Evolutionary conservation across 2,888 invertebrate species (phyloP), one percentile per base, ranked within the genome.

Genomic region (Trissolcus brochymenae): DNA sequence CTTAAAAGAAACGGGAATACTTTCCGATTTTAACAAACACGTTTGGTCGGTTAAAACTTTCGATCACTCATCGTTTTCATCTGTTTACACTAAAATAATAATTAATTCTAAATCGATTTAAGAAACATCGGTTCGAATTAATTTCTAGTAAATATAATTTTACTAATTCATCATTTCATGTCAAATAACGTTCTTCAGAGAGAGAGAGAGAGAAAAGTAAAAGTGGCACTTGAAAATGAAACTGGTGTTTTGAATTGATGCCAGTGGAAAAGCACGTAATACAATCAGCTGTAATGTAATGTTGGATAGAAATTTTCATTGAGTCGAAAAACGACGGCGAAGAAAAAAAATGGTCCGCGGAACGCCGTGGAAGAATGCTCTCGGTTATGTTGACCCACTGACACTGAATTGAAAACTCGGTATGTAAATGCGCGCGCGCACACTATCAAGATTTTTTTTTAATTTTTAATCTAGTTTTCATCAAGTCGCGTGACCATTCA

Each of bases 321-420:
- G 35, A 14, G 11, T 46, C 46, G 6, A 46, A 73, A 65, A 61
- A 19, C 21, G 29, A 29, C 65, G 49, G 40, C 51, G 61, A 59
- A 76, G 73, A 51, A 46, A 35, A 43, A 43, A 46, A 46, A 16
- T 46, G 46, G 74, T 76, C 59, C 68, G 65, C 70, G 64, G 56
- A 59, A 66, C 76, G 74, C 65, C 51, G 68, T 71, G 54, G 78
- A 81, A 80, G 83, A 83, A 83, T 84, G 84, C 85, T 87, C 86
- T 83, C 80, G 81, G 84, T 83, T 82, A 82, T 82, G 83, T 81
- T 88, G 88, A 88, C 88, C 88, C 83, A 88, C 88, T 88, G 86
- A 88, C 88, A 87, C 87, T 87, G 87, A 88, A 88, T 87, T 83
- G 83, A n/a, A 46, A 6, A 16, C 16, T 46, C 2, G 6, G 46